These are phyloP conservation scores for Heteronetta atricapilla DNA, from an alignment of 2,113 vertebrate species.

Conservation along the genomic window DNA sequence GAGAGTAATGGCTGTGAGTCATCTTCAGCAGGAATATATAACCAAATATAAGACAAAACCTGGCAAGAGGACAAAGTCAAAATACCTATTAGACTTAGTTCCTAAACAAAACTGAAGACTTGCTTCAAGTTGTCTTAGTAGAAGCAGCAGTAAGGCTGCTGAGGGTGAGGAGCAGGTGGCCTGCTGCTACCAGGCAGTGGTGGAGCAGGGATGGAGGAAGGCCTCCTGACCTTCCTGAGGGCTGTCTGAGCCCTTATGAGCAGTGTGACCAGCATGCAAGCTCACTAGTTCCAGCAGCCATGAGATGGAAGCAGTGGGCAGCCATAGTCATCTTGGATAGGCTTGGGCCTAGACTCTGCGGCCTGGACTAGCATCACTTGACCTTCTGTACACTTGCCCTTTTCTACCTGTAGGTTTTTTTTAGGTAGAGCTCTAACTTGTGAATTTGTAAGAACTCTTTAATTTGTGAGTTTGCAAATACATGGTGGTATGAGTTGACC, in stretches of 20 bases:
- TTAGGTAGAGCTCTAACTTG: neutral
- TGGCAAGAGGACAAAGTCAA: too few species aligned
- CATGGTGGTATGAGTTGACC: neutral
- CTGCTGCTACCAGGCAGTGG: rapidly evolving
- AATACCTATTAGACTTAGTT: neutral
- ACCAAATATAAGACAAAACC: neutral
- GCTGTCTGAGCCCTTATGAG: neutral
- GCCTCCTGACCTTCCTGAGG: rapidly evolving
- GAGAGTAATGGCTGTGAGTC: neutral
- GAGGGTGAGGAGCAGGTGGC: rapidly evolving
- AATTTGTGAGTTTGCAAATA: neutral
- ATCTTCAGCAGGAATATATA: neutral
- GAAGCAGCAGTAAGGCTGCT: neutral
- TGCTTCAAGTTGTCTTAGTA: neutral
- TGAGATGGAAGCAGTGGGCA: neutral
- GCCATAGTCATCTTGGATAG: rapidly evolving
- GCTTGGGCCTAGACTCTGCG: neutral
- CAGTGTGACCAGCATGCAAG: rapidly evolving
- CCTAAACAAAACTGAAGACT: neutral
- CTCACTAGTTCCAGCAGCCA: rapidly evolving
- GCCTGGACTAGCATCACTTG: rapidly evolving
- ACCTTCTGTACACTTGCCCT: neutral
- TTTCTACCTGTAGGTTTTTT: neutral
- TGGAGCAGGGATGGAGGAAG: neutral
- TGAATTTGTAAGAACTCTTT: neutral